Evolutionary conservation across 2,797 vertebrate species (phyloP).

Genomic region (Danio choprae): DNA sequence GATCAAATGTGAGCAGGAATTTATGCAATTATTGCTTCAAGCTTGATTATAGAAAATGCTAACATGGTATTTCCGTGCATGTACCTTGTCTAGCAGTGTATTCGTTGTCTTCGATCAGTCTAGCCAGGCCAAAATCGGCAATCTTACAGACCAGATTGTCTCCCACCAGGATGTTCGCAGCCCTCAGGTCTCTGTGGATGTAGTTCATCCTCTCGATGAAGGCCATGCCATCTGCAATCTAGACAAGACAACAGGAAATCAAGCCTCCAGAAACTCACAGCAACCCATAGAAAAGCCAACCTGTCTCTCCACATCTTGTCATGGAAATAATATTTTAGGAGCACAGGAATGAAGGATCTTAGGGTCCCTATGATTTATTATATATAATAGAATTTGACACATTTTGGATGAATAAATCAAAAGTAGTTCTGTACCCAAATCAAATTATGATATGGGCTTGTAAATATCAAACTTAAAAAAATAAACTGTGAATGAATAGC

Average conservation of each 20-base stretch:
- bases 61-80: slow-evolving; percentile 31
- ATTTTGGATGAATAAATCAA: no score
- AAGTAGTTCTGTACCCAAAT: no score
- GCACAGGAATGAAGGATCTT: not conserved
- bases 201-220: slow-evolving; percentile 99
- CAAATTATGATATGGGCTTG: no score
- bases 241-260: slow-evolving; percentile 49
- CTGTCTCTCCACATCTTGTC: not conserved
- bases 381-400: no score
- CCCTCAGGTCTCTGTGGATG: slow-evolving; percentile 97
- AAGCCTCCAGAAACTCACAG: not conserved
- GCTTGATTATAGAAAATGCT: not conserved
- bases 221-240: slow-evolving; percentile 98
- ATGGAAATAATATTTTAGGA: not conserved
- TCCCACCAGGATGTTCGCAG: slow-evolving; percentile 96
- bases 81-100: slow-evolving; percentile 97
- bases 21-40: not conserved
- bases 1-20: not conserved
- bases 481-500: no score
- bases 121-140: slow-evolving; percentile 95
- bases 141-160: slow-evolving; percentile 98
- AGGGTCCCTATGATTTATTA: no score
- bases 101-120: slow-evolving; percentile 98
- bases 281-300: not conserved
- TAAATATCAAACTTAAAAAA: no score